Conservation (phyloP, 2,888 invertebrate genomes). For the Dorcus parallelipipedus region DNA sequence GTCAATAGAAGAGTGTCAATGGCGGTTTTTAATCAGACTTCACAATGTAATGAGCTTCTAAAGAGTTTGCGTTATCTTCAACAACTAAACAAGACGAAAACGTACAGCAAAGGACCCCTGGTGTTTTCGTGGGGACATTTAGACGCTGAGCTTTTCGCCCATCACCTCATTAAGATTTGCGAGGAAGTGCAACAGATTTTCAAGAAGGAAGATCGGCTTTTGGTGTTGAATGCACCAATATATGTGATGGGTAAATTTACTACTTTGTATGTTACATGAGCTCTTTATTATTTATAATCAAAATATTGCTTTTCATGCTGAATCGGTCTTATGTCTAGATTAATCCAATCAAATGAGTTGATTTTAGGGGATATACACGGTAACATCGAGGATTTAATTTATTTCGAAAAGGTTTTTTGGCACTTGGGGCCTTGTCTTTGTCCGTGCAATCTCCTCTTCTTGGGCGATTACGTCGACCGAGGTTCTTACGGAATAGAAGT, state of each 20-base stretch:
- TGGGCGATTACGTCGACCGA: constrained; percentile 76
- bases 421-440: constrained; percentile 61
- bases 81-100: constrained; percentile 29
- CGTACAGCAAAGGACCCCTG: constrained; percentile 20
- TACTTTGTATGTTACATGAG: neutral
- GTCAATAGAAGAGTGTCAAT: constrained; percentile 39
- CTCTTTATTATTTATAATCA: too few species aligned
- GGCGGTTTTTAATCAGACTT: constrained; percentile 55
- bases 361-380: constrained; percentile 70
- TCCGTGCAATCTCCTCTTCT: constrained; percentile 64
- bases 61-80: constrained; percentile 54
- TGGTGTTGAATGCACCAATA: constrained; percentile 54
- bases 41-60: constrained; percentile 57
- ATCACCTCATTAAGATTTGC: constrained; percentile 54
- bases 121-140: constrained; percentile 40
- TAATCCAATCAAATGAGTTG: neutral
- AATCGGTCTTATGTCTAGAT: neutral
- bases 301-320: neutral
- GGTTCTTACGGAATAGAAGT: constrained; percentile 68
- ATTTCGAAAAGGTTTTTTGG: constrained; percentile 70
- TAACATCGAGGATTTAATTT: constrained; percentile 64
- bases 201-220: constrained; percentile 51
- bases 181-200: constrained; percentile 51
- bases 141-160: constrained; percentile 45
- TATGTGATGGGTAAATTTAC: constrained; percentile 54